These are phyloP conservation scores for Thalpophila matura DNA, from an alignment of 2,888 invertebrate species.

Conservation along the genomic window DNA sequence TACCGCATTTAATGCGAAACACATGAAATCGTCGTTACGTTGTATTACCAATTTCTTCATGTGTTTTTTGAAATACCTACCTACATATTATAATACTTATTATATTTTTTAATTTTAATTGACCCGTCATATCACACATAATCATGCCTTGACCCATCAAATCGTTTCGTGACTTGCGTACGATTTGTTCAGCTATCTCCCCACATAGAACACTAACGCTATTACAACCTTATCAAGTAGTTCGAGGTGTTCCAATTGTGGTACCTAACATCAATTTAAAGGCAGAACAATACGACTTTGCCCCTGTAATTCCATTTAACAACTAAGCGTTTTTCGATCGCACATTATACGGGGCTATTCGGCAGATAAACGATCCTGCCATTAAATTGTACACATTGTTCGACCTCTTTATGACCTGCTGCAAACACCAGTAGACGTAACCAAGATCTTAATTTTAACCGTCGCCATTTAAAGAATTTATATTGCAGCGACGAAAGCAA, in stretches of 20 bases:
- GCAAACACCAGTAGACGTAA: conserved; percentile 46
- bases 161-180: conserved; percentile 4
- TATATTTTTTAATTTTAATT: no score
- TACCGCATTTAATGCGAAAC: no score
- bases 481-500: conserved; percentile 57
- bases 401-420: conserved; percentile 66
- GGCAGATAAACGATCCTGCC: conserved; percentile 65
- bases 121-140: not conserved
- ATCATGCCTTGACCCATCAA: not conserved
- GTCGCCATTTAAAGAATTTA: conserved; percentile 60
- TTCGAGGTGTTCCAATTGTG: conserved; percentile 38
- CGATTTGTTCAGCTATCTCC: conserved; percentile 27
- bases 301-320: conserved; percentile 71
- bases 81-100: no score
- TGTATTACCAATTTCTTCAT: no score
- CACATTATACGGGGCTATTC: conserved; percentile 67
- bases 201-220: conserved; percentile 33
- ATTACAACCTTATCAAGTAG: conserved; percentile 56
- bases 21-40: no score
- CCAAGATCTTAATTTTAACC: conserved; percentile 55
- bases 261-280: conserved; percentile 70
- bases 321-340: conserved; percentile 76
- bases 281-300: conserved; percentile 67
- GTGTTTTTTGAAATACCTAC: not conserved
- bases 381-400: conserved; percentile 66